A percentile compares a stretch with the other conserved stretches of the same genome.
These are phyloP conservation scores for Steromphala cineraria DNA, from an alignment of 2,888 invertebrate species.

Conservation along the genomic window DNA sequence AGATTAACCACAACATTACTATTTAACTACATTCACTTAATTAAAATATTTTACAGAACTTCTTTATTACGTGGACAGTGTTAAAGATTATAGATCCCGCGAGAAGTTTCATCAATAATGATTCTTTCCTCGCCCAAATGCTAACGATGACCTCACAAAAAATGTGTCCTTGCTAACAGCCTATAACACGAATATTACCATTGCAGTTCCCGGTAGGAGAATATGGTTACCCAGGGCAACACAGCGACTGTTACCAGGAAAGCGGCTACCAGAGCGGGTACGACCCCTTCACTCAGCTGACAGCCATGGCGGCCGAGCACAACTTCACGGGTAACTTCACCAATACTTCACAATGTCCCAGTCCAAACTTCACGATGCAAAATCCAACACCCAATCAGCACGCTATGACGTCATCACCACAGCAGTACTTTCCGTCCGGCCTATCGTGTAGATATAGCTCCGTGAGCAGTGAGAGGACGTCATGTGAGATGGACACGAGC, in stretches of 20 bases:
- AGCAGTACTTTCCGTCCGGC: background rate
- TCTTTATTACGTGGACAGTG: too few species aligned
- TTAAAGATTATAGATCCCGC: too few species aligned
- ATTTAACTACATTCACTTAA: too few species aligned
- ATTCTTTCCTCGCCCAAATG: too few species aligned
- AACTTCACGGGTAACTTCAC: conserved; percentile 37
- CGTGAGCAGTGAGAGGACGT: background rate
- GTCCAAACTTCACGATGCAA: background rate
- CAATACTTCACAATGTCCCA: background rate
- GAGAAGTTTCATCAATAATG: too few species aligned
- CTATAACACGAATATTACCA: background rate
- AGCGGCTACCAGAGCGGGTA: conserved; percentile 26
- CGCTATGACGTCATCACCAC: background rate
- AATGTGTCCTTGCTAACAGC: too few species aligned
- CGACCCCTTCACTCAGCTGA: conserved; percentile 41
- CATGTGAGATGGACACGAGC: background rate
- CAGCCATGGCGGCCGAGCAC: conserved; percentile 44
- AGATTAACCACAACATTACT: too few species aligned
- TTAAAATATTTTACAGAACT: too few species aligned
- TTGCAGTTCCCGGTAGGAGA: conserved; percentile 2
- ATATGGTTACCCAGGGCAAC: conserved; percentile 10
- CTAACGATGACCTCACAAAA: too few species aligned
- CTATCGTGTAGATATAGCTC: background rate
- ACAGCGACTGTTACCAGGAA: conserved; percentile 19
- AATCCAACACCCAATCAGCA: background rate